Base-by-base conservation (phyloP, 23 tunicate genomes). In the Ciona savignyi region DNA sequence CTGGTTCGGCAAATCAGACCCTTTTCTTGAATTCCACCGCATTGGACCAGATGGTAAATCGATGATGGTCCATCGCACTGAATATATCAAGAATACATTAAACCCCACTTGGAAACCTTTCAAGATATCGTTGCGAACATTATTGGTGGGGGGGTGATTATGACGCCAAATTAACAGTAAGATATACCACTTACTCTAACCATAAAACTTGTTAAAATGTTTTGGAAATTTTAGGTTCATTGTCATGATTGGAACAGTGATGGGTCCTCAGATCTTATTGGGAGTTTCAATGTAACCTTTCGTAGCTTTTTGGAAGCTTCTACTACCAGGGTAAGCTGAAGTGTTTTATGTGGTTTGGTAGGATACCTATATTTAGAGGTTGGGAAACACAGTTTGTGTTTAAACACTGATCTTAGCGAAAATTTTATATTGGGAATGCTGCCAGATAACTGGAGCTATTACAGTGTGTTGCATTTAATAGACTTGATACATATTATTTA, bases 1-100 rank as follows among this genome's bases (percentile, higher is more conserved):
- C 71, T 91, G 75, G 25, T 91, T 91, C 71, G 97, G 97, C 4
- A 91, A 91, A 70, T 91, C 97, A 1, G 97, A 91, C 63, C 97
- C 97, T 3, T 91, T 80, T 34, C 77, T 91, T 20, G 98, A 93
- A 74, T 51, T 93, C 22, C 84, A 80, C 64, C 74, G 86, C 28
- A 76, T 63, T 1, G 79, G 78, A 26, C 74, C 82, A 68, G 93
- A 80, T 70, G 71, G 65, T 28, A 74, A 68, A 73, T 71, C 42
- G 78, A 68, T 63, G 83, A 74, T 67, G 88, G 86, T 26, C 22
- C 80, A 32, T 62, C 62, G 89, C 23, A 90, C 97, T 2, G 97
- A 90, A 60, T 79, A 82, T 9, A 63, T 90, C 22, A 79, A 90
- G 74, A 83, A 90, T 29, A 75, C 81, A 2, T 60, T 90, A 6